phyloP scores from a whole-genome alignment of 2,888 invertebrate species.

The Pegoplata infirma region DNA sequence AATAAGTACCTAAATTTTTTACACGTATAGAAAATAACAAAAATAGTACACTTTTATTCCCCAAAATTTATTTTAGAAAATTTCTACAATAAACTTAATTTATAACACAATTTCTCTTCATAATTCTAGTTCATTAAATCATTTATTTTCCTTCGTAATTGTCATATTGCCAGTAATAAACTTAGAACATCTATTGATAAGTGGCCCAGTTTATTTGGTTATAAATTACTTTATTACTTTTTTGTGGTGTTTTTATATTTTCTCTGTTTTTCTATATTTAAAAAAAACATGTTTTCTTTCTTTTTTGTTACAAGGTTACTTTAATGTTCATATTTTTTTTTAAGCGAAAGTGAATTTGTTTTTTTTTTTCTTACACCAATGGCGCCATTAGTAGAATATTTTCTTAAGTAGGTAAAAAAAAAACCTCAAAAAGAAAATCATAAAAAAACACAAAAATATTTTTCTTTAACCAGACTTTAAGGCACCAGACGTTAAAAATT shows the following conservation, averaged over 20 bases:
- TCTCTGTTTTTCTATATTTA: neutral
- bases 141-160: no score
- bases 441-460: neutral
- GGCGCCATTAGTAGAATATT: constrained; percentile 20
- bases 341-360: constrained; percentile 2
- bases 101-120: no score
- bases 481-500: constrained; percentile 31
- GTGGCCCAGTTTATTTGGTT: constrained; percentile 14
- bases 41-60: no score
- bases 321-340: neutral
- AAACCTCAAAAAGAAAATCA: neutral
- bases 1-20: no score
- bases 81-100: no score
- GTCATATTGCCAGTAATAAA: constrained; percentile 14
- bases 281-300: constrained; percentile 10
- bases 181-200: constrained; percentile 17
- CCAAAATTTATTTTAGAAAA: no score
- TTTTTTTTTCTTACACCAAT: constrained; percentile 19
- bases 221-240: constrained; percentile 27
- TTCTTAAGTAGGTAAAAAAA: neutral
- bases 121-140: no score
- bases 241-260: neutral
- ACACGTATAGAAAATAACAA: no score
- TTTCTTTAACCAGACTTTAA: constrained; percentile 13
- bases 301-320: constrained; percentile 25